Evolutionary conservation across 2,797 vertebrate genomes (phyloP).

Genomic region (Muraenolepis orangiensis): DNA sequence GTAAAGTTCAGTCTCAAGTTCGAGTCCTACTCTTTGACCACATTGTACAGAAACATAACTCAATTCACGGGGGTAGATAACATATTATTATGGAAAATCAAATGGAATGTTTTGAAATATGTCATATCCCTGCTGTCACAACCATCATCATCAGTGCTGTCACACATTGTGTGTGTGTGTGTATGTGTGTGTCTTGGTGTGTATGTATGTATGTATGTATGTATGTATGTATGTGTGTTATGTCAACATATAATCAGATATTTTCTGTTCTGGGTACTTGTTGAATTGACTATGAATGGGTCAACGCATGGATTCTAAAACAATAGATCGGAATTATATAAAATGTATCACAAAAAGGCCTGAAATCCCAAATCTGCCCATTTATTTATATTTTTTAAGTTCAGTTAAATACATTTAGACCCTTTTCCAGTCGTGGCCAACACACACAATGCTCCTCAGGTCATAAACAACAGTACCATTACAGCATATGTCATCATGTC

Average conservation of each 20-base stretch:
- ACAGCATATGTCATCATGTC: too few relatives aligned
- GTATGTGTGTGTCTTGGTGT: background rate
- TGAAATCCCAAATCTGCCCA: too few relatives aligned
- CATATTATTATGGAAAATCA: constrained; percentile 11
- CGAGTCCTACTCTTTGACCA: constrained; percentile 35
- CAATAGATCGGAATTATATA: too few relatives aligned
- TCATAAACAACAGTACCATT: background rate
- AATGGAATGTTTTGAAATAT: background rate
- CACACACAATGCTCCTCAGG: background rate
- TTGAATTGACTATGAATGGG: too few relatives aligned
- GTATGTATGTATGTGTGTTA: background rate
- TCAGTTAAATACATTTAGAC: background rate
- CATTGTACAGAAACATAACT: constrained; percentile 16
- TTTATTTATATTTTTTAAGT: too few relatives aligned
- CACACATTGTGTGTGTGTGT: background rate
- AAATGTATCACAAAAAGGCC: too few relatives aligned
- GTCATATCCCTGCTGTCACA: background rate
- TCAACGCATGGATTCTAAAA: too few relatives aligned
- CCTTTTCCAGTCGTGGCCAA: background rate
- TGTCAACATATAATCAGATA: background rate
- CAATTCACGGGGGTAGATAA: background rate
- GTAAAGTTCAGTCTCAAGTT: constrained; percentile 31
- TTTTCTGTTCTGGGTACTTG: background rate
- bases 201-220: background rate
- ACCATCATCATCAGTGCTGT: background rate